phyloP scores from a whole-genome alignment of 2,888 invertebrate species.

The Reticulitermes lucifugus region DNA sequence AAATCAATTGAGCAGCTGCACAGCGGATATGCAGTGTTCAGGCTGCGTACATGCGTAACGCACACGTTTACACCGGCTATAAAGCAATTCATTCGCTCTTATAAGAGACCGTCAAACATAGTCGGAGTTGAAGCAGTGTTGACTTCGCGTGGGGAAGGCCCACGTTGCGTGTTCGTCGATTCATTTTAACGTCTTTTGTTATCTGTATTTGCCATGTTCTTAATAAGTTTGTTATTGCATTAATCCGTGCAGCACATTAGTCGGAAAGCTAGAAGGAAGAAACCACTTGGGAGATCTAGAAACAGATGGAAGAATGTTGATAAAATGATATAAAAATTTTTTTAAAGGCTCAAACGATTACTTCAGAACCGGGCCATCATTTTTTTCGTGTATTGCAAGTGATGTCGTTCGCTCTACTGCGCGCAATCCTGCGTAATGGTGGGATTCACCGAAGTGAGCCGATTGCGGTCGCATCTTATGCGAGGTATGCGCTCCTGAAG shows the following conservation, averaged over 20 bases:
- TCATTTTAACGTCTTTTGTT: too few species aligned
- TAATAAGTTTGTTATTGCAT: neutral
- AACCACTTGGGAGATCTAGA: neutral
- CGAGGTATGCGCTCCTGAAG: too few species aligned
- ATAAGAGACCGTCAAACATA: neutral
- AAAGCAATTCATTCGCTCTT: neutral
- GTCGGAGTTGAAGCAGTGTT: neutral
- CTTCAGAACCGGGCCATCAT: too few species aligned
- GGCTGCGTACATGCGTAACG: conserved; percentile 1
- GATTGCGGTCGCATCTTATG: too few species aligned
- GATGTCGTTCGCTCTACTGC: too few species aligned
- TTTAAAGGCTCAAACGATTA: too few species aligned
- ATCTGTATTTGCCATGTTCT: too few species aligned
- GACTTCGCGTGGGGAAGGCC: too few species aligned
- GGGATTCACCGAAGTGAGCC: too few species aligned
- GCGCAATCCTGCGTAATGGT: too few species aligned
- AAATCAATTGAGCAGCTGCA: conserved; percentile 32
- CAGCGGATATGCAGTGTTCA: neutral
- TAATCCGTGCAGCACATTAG: neutral
- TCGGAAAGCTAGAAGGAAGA: neutral
- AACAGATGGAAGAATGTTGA: neutral
- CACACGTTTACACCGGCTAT: conserved; percentile 10
- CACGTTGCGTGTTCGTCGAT: too few species aligned
- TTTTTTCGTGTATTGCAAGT: too few species aligned
- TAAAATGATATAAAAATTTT: neutral